Percentiles rank a stretch among this genome's conserved stretches.
Evolutionary conservation across 2,113 vertebrate species (phyloP).

Genomic region (Microcebus griseorufus): DNA sequence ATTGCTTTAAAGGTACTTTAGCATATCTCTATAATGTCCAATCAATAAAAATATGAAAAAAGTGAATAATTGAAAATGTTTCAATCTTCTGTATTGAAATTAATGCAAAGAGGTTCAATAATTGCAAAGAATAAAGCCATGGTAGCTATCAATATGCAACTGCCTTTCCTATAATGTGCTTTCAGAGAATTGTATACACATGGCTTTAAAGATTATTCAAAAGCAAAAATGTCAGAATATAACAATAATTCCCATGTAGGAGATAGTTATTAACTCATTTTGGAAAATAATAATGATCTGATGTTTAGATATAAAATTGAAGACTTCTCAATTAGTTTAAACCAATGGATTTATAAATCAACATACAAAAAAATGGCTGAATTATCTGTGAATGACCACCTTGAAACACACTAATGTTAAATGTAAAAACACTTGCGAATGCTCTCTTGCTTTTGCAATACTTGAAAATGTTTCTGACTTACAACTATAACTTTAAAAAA

Average conservation of each 20-base stretch:
- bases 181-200: not conserved
- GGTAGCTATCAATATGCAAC: not conserved
- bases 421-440: not conserved
- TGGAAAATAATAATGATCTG: slow-evolving; percentile 43
- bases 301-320: slow-evolving; percentile 48
- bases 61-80: slow-evolving; percentile 40
- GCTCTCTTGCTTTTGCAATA: not conserved
- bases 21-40: not conserved
- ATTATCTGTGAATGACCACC: not conserved
- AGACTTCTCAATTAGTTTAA: slow-evolving; percentile 51
- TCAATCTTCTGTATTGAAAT: slow-evolving; percentile 54
- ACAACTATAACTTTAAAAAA: slow-evolving; percentile 35
- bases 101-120: slow-evolving; percentile 49
- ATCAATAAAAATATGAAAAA: slow-evolving; percentile 54
- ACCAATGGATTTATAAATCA: slow-evolving; percentile 28
- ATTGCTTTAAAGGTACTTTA: slow-evolving; percentile 49
- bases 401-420: slow-evolving; percentile 25
- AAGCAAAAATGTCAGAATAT: slow-evolving; percentile 45
- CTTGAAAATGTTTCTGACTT: not conserved
- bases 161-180: slow-evolving; percentile 5
- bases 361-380: slow-evolving; percentile 3
- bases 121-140: not conserved
- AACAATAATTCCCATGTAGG: slow-evolving; percentile 10
- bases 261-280: slow-evolving; percentile 8
- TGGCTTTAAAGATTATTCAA: slow-evolving; percentile 49